These are phyloP conservation scores for Solenopsis invicta DNA, from an alignment of 1,140 invertebrate species.

Conservation along the genomic window DNA sequence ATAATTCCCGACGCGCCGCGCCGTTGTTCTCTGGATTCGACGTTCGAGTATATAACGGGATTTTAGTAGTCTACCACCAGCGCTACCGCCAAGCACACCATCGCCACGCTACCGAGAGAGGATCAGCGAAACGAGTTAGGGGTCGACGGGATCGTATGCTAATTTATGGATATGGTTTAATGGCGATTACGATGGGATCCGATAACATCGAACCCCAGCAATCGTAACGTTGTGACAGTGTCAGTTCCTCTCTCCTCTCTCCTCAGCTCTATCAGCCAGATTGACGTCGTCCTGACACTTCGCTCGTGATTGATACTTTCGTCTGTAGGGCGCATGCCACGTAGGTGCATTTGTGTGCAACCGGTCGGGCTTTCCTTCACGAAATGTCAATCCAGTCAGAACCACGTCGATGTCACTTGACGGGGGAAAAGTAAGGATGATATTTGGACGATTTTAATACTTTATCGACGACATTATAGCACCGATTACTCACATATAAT, in stretches of 20 bases:
- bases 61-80: conserved; percentile 53
- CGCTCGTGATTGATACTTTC: conserved; percentile 45
- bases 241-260: background rate
- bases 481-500: too few species aligned
- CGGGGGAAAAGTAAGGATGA: background rate
- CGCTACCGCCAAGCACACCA: too few species aligned
- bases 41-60: conserved; percentile 55
- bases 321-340: background rate
- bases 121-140: conserved; percentile 61
- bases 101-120: conserved; percentile 20
- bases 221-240: conserved; percentile 66
- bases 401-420: background rate
- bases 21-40: conserved; percentile 37
- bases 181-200: conserved; percentile 64
- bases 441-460: background rate
- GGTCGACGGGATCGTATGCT: conserved; percentile 52
- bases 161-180: conserved; percentile 76
- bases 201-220: conserved; percentile 64
- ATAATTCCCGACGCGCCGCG: conserved; percentile 14
- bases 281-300: conserved; percentile 43
- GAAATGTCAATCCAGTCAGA: background rate
- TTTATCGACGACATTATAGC: too few species aligned
- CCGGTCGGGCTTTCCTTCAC: background rate
- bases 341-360: background rate
- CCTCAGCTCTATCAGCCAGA: background rate